phyloP scores from a whole-genome alignment of 2,797 vertebrate species.

The Poeciliopsis turneri region DNA sequence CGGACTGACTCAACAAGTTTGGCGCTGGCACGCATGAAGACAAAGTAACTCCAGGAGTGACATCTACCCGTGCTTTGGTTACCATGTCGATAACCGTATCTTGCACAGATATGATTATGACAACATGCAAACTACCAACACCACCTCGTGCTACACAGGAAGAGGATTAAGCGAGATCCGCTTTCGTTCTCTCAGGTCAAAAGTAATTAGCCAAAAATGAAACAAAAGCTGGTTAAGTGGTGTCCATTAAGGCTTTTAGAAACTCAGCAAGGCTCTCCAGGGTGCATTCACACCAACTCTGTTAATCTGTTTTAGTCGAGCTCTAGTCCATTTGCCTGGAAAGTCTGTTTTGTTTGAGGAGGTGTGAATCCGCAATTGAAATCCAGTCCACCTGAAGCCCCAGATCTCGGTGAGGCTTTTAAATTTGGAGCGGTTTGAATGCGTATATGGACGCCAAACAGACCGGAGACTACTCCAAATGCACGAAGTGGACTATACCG shows the following conservation, averaged over 20 bases:
- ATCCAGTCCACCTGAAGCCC: too few species aligned
- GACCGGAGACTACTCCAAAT: too few species aligned
- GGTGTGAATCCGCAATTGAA: too few species aligned
- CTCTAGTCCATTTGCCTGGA: too few species aligned
- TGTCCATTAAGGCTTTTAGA: background rate
- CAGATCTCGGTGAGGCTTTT: too few species aligned
- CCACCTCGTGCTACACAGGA: background rate
- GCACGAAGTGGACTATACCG: too few species aligned
- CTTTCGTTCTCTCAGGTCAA: background rate
- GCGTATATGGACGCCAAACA: too few species aligned
- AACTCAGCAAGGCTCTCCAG: background rate
- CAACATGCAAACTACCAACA: constrained; percentile 23
- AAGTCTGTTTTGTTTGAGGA: too few species aligned
- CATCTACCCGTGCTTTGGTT: constrained; percentile 8
- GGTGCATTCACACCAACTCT: too few species aligned
- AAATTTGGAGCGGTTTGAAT: too few species aligned
- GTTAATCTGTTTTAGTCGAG: too few species aligned
- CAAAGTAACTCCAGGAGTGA: background rate
- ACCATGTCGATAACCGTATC: background rate
- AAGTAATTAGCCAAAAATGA: background rate
- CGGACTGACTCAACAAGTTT: background rate
- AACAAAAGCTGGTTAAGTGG: background rate
- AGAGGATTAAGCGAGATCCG: background rate
- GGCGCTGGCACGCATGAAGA: background rate
- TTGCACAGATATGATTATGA: background rate